These are phyloP conservation scores for Acrossocheilus wenchowensis DNA, from an alignment of 2,797 vertebrate species.

Conservation along the genomic window DNA sequence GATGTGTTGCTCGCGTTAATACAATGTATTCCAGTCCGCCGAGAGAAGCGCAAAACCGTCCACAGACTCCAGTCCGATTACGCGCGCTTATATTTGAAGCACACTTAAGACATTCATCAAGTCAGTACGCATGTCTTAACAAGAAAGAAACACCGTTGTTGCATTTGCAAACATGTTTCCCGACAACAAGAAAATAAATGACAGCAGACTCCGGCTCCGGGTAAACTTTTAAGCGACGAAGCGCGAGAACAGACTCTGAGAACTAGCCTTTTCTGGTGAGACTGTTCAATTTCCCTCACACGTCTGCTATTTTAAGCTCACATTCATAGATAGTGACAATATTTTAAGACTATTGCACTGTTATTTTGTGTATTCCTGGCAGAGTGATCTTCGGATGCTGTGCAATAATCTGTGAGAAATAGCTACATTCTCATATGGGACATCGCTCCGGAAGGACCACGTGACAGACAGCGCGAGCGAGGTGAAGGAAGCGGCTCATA, in stretches of 20 bases:
- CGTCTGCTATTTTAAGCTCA: neutral
- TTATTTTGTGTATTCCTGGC: neutral
- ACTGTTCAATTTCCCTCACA: neutral
- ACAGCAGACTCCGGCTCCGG: neutral
- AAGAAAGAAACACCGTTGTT: constrained; percentile 1
- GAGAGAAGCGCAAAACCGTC: constrained; percentile 14
- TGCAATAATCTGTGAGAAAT: neutral
- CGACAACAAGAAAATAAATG: neutral
- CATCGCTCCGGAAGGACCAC: constrained; percentile 15
- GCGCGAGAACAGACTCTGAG: neutral
- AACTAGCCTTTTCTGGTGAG: neutral
- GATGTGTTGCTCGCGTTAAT: constrained; percentile 43
- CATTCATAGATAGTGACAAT: neutral
- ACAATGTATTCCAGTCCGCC: constrained; percentile 6
- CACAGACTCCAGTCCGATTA: constrained; percentile 24
- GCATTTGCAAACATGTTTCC: neutral
- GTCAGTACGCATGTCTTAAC: neutral
- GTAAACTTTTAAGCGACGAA: constrained; percentile 26
- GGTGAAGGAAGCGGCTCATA: neutral
- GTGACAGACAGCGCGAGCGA: constrained; percentile 15
- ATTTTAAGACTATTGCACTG: neutral
- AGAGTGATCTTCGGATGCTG: constrained; percentile 10
- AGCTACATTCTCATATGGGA: constrained; percentile 11
- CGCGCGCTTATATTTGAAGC: constrained; percentile 31
- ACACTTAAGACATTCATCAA: neutral